A percentile compares a stretch with the other conserved stretches of the same genome.
These are phyloP conservation scores for Macrosoma leucophasiata DNA, from an alignment of 2,888 invertebrate species.

Conservation along the genomic window DNA sequence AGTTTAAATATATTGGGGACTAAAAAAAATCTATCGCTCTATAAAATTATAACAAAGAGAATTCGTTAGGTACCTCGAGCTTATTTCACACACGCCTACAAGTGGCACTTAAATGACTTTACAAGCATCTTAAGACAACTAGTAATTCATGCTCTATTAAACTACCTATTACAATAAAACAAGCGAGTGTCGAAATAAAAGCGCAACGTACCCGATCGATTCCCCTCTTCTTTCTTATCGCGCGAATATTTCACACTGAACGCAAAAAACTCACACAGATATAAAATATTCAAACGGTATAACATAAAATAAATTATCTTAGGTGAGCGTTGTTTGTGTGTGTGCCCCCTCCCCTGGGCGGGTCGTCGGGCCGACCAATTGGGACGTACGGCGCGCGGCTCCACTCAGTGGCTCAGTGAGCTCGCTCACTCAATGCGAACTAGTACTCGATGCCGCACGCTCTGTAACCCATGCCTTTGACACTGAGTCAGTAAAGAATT, in stretches of 20 bases:
- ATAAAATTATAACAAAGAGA: no score
- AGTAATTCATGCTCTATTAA: no score
- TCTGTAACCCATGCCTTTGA: slow-evolving; percentile 15
- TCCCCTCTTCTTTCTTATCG: slow-evolving; percentile 75
- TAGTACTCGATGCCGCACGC: slow-evolving; percentile 35
- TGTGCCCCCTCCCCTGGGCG: slow-evolving; percentile 70
- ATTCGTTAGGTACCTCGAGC: no score
- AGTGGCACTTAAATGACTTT: no score
- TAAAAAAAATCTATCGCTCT: no score
- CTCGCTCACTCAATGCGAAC: slow-evolving; percentile 43
- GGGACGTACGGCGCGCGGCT: slow-evolving; percentile 73
- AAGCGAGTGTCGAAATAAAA: slow-evolving; percentile 60
- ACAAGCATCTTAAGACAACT: no score
- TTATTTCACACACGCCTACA: no score
- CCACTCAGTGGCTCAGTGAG: slow-evolving; percentile 56
- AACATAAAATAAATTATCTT: slow-evolving; percentile 76
- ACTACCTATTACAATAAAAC: slow-evolving; percentile 52
- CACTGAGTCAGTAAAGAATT: no score
- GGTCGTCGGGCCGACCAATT: slow-evolving; percentile 68
- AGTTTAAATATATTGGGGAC: no score
- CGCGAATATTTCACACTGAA: slow-evolving; percentile 76
- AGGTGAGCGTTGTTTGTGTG: slow-evolving; percentile 67
- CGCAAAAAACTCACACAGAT: slow-evolving; percentile 76
- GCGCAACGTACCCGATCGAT: slow-evolving; percentile 71
- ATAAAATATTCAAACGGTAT: slow-evolving; percentile 76